Percentiles rank a stretch among this genome's conserved stretches.
These are phyloP conservation scores for Dynastes tityus DNA, from an alignment of 2,888 invertebrate genomes.

Conservation along the genomic window DNA sequence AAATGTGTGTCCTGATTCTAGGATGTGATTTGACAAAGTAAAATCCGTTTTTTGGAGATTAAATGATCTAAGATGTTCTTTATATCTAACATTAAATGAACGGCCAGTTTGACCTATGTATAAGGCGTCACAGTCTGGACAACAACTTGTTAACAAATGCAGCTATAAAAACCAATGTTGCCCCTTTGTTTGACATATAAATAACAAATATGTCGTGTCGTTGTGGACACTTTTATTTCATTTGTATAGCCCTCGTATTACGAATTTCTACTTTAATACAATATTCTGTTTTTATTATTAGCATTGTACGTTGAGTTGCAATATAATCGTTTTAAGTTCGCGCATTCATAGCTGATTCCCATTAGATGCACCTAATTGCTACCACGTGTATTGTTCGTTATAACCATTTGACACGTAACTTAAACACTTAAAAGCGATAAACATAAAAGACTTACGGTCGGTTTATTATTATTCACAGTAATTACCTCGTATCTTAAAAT, in stretches of 20 bases:
- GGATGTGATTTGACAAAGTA: too few species aligned
- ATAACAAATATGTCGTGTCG: background rate
- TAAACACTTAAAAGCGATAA: slow-evolving; percentile 30
- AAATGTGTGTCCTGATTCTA: too few species aligned
- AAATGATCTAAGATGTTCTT: too few species aligned
- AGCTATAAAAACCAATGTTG: too few species aligned
- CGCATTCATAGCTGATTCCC: slow-evolving; percentile 7
- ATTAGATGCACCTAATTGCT: background rate
- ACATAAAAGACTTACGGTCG: slow-evolving; percentile 31
- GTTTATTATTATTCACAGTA: slow-evolving; percentile 39
- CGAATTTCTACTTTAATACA: background rate
- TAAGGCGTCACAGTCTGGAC: too few species aligned
- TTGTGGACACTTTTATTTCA: too few species aligned
- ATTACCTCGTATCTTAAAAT: slow-evolving; percentile 35
- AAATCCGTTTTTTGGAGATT: too few species aligned
- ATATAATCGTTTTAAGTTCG: background rate
- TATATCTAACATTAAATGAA: too few species aligned
- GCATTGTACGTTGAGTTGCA: background rate
- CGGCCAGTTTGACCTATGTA: too few species aligned
- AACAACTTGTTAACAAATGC: too few species aligned
- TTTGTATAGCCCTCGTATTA: background rate
- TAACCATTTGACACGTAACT: slow-evolving; percentile 26
- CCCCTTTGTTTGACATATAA: background rate
- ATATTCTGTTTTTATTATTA: background rate
- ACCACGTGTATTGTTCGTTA: background rate